phyloP scores from a whole-genome alignment of 2,888 invertebrate genomes.

The Crossocerus cetratus region DNA sequence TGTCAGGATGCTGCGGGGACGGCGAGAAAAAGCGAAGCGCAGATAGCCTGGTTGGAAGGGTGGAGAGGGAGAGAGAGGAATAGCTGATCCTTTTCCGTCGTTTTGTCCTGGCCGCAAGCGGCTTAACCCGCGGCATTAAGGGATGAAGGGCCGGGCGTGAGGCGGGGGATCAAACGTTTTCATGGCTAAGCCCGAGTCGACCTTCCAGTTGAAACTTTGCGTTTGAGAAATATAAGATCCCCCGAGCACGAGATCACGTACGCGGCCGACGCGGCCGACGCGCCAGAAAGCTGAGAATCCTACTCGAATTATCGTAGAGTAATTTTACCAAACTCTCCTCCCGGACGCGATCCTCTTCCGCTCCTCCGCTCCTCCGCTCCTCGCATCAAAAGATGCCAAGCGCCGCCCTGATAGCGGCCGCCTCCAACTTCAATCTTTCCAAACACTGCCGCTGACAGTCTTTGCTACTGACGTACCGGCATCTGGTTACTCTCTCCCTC shows the following conservation, averaged over 20 bases:
- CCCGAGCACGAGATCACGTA: slow-evolving; percentile 10
- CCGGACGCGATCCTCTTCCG: not conserved
- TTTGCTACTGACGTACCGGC: too few relatives aligned
- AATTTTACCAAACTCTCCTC: slow-evolving; percentile 2
- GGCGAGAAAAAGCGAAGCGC: slow-evolving; percentile 12
- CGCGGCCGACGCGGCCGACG: not conserved
- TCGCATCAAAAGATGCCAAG: too few relatives aligned
- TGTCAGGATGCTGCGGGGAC: too few relatives aligned
- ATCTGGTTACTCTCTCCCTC: too few relatives aligned
- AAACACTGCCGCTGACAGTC: too few relatives aligned
- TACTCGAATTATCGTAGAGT: slow-evolving; percentile 6
- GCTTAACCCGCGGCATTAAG: slow-evolving; percentile 58
- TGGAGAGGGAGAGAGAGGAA: slow-evolving; percentile 6
- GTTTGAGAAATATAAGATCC: slow-evolving; percentile 41
- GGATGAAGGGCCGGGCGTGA: slow-evolving; percentile 49
- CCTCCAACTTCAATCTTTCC: too few relatives aligned
- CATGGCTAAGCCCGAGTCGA: slow-evolving; percentile 49
- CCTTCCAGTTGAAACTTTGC: slow-evolving; percentile 44
- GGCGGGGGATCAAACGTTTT: slow-evolving; percentile 58
- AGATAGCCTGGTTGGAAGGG: slow-evolving; percentile 18
- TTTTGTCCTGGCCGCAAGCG: slow-evolving; percentile 57
- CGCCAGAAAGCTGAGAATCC: slow-evolving; percentile 4
- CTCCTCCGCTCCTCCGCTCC: too few relatives aligned
- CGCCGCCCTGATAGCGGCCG: too few relatives aligned
- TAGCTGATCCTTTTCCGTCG: slow-evolving; percentile 47